Percentiles rank a stretch among this genome's conserved stretches.
These are phyloP conservation scores for Syngnathus floridae DNA, from an alignment of 2,113 vertebrate species.

Conservation along the genomic window DNA sequence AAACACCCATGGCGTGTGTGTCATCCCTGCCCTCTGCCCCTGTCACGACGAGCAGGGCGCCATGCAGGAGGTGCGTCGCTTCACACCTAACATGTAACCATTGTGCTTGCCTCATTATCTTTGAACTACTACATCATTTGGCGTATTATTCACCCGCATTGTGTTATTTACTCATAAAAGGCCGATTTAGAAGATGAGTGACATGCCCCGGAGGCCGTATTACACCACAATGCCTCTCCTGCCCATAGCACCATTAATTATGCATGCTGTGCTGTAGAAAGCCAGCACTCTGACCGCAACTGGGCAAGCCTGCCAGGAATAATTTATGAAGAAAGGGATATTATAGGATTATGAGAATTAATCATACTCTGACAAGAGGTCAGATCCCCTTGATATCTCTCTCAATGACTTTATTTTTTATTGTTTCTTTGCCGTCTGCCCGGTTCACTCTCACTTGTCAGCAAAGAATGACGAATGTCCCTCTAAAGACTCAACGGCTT, in stretches of 20 bases:
- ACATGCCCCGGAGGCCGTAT: slow-evolving; percentile 38
- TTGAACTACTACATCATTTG: slow-evolving; percentile 10
- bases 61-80: slow-evolving; percentile 58
- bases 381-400: slow-evolving; percentile 21
- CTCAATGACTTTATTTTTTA: neutral
- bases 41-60: slow-evolving; percentile 63
- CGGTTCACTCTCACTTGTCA: slow-evolving; percentile 1
- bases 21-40: slow-evolving; percentile 74
- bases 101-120: slow-evolving; percentile 24
- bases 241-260: slow-evolving; percentile 57
- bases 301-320: slow-evolving; percentile 49
- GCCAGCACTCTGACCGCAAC: slow-evolving; percentile 24
- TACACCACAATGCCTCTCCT: slow-evolving; percentile 40
- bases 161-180: slow-evolving; percentile 55
- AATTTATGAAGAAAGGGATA: slow-evolving; percentile 55
- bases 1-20: slow-evolving; percentile 64
- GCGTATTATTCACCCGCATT: slow-evolving; percentile 37
- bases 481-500: slow-evolving; percentile 30
- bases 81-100: slow-evolving; percentile 16
- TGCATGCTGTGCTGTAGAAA: slow-evolving; percentile 42
- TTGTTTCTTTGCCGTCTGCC: neutral
- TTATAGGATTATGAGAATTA: slow-evolving; percentile 58
- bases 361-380: slow-evolving; percentile 56
- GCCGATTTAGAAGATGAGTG: slow-evolving; percentile 54
- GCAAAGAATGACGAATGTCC: slow-evolving; percentile 23